phyloP scores from a whole-genome alignment of 2,888 invertebrate species.

The Andrena hattorfiana region DNA sequence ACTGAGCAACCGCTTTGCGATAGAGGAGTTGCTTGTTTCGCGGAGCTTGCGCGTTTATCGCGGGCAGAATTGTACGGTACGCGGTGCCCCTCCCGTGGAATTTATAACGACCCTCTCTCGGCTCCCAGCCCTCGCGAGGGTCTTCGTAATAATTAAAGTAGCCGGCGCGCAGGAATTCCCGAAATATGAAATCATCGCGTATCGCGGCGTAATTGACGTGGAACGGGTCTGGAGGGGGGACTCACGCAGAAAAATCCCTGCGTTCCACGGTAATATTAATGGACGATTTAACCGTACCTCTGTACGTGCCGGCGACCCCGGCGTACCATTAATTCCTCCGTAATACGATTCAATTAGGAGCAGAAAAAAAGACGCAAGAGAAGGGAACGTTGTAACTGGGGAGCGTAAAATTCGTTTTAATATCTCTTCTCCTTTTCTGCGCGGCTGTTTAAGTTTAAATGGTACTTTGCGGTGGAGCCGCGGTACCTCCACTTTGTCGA shows the following conservation, averaged over 20 bases:
- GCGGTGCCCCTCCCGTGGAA: constrained; percentile 50
- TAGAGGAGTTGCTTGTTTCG: constrained; percentile 39
- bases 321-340: background rate
- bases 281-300: background rate
- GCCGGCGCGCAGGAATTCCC: constrained; percentile 29
- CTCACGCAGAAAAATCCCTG: background rate
- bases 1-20: constrained; percentile 51
- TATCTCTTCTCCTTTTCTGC: background rate
- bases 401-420: background rate
- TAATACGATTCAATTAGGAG: background rate
- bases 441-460: background rate
- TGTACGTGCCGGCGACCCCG: background rate
- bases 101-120: constrained; percentile 51
- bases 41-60: constrained; percentile 50
- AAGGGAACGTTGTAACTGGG: background rate
- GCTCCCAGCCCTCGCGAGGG: background rate
- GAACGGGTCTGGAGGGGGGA: background rate
- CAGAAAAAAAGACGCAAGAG: background rate
- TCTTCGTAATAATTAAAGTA: constrained; percentile 57
- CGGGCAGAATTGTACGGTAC: constrained; percentile 51
- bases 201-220: background rate
- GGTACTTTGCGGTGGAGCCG: background rate
- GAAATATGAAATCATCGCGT: constrained; percentile 31
- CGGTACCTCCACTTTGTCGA: background rate
- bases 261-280: background rate